Evolutionary conservation across 2,113 vertebrate species (phyloP), one percentile per base, ranked within the genome.

Genomic region (Lucifuga dentata): DNA sequence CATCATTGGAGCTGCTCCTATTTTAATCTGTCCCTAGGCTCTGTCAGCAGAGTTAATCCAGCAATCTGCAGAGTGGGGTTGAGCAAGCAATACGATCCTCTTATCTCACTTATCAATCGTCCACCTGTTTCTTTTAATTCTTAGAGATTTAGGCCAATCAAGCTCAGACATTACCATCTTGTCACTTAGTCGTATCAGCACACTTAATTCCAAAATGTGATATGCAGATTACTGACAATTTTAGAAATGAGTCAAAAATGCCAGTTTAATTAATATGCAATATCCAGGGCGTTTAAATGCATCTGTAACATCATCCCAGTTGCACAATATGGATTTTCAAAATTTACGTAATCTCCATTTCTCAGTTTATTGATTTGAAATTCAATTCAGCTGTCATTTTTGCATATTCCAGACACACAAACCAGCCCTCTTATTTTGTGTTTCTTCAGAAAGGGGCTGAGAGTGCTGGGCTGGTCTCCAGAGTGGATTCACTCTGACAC

Each of bases 401-500:
- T 17, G 51, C 33, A 39, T 26, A 16, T 36, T 41, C 17, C 64
- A 77, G 46, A 80, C 46, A 51, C n/a, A 70, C 49, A 51, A 50
- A 58, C 11, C 33, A 24, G 11, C 65, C 40, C 41, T 67, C 59
- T 39, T 68, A 35, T 51, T 41, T 45, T 81, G 71, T 61, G 29
- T 68, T 80, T 61, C 68, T 33, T 58, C 24, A 73, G 63, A 64
- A 52, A 33, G 17, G 52, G 32, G 52, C 78, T 78, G 78, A 62
- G 68, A 65, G 45, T 17, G 46, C 70, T 55, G 78, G 73, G 49
- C 64, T 29, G 26, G 24, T 50, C 63, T 80, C 67, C 58, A 67
- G 73, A 82, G 60, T 86, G 82, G 82, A 88, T 88, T 80, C 50
- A 21, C 77, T 87, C 65, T 90, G 88, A 88, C 88, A 67, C 57